A percentile compares a stretch with the other conserved stretches of the same genome.
Evolutionary conservation across 2,797 vertebrate species (phyloP).

Genomic region (Synaphobranchus kaupii): DNA sequence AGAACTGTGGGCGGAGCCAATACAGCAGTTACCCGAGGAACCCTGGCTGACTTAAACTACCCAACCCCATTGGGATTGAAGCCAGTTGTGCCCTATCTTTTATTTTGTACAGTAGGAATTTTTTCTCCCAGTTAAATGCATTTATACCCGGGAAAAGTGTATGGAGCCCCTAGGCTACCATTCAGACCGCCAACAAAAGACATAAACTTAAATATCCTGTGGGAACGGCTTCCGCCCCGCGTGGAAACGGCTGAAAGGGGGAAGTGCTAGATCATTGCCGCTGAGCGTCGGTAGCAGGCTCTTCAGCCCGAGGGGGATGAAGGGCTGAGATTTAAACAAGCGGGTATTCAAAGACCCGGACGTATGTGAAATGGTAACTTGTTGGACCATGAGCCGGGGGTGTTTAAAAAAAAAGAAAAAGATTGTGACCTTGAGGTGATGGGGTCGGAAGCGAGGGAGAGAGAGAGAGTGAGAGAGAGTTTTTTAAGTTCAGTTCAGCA

Average conservation of each 20-base stretch:
- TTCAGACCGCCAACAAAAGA: slow-evolving; percentile 6
- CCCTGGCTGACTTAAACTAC: neutral
- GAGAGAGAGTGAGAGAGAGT: slow-evolving; percentile 50
- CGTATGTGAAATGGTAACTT: slow-evolving; percentile 49
- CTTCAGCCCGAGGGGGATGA: neutral
- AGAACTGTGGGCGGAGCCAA: neutral
- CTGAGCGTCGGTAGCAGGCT: neutral
- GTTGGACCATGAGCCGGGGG: neutral
- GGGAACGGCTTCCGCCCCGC: neutral
- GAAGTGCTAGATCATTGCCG: neutral
- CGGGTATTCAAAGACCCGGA: slow-evolving; percentile 51
- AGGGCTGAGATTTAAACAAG: slow-evolving; percentile 30
- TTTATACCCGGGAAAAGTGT: neutral
- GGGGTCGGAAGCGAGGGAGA: slow-evolving; percentile 24
- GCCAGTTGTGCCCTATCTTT: neutral
- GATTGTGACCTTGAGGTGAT: slow-evolving; percentile 61
- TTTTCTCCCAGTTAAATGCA: neutral
- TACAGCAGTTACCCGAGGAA: neutral
- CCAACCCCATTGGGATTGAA: neutral
- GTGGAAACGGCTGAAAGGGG: neutral
- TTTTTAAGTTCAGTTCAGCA: slow-evolving; percentile 30
- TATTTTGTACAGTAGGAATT: neutral
- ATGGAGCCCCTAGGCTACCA: neutral
- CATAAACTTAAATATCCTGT: neutral
- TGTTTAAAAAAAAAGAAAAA: neutral